Conservation (phyloP, 2,888 invertebrate genomes). For the Lumbricus terrestris region DNA sequence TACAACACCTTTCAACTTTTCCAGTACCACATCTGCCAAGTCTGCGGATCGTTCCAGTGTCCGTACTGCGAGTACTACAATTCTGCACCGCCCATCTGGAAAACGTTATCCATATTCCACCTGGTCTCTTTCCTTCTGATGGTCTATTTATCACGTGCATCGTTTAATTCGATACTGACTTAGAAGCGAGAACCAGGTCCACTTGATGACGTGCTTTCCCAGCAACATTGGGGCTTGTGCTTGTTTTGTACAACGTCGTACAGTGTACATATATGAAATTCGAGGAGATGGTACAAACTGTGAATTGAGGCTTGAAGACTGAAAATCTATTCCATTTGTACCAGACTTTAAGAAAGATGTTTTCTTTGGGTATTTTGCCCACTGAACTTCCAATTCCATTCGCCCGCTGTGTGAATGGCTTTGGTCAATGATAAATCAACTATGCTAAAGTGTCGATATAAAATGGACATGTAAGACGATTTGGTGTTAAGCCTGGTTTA, state of each 20-base stretch:
- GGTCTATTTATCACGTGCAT: not conserved
- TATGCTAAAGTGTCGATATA: not conserved
- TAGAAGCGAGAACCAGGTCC: not conserved
- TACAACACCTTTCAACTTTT: conserved; percentile 55
- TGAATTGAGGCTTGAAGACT: not conserved
- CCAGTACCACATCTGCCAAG: conserved; percentile 58
- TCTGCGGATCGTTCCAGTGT: conserved; percentile 60
- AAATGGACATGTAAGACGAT: not conserved
- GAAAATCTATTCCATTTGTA: not conserved
- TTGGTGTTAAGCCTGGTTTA: not conserved
- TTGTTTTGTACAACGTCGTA: not conserved
- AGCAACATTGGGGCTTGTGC: not conserved
- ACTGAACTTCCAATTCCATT: not conserved
- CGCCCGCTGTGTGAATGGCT: not conserved
- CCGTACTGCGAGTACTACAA: conserved; percentile 59
- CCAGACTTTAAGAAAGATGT: not conserved
- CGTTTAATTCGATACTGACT: not conserved
- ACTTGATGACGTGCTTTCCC: not conserved
- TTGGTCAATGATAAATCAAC: not conserved
- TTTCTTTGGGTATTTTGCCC: not conserved
- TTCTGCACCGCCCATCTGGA: conserved; percentile 19
- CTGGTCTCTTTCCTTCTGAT: not conserved
- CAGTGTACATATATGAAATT: not conserved
- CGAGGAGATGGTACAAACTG: not conserved
- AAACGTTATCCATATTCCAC: not conserved